Base-by-base conservation (phyloP, 1,140 invertebrate species). In the Papilio machaon region DNA sequence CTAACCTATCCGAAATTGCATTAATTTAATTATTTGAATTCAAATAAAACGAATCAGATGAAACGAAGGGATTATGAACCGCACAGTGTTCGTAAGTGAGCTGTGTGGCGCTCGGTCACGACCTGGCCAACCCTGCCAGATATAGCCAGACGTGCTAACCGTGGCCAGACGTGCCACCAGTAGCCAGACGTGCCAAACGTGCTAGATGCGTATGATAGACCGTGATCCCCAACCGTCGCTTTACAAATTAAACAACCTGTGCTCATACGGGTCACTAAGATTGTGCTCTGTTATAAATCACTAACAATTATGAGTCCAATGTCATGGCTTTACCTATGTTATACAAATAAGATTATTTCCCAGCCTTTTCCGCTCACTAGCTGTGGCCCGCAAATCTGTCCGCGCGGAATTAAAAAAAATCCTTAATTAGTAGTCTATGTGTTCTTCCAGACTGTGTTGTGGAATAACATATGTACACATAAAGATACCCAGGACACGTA, bases 221-320 rank as follows among this genome's bases (percentile, higher is more conserved):
- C 81, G 82, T 88, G 84, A 89, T 89, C 85, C 87, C 85, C 80
- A 80, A 85, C 85, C 81, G 60, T 82, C 70, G 85, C 82, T 88
- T 87, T 75, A 85, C 85, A 89, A 89, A 88, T 89, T 88, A 87
- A 88, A 88, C 89, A 86, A 88, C 85, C 85, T 87, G 82, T 87
- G 47, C 73, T 84, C 74, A 83, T 47, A 2, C 43, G 49, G 47
- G 54, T 79, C 58, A 43, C 35, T 85, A 85, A 85, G 79, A 83
- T 79, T 47, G n/a, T 75, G 82, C 84, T 73, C 75, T 73, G 74
- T 80, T 64, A 64, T 54, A 46, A 52, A 75, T 23, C 76, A 43
- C 38, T 43, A 43, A 43, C 38, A 43, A 43, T 54, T 54, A 54
- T n/a, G 52, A 54, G 52, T n/a, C 47, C 47, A 54, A 54, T 54